These are phyloP conservation scores for Clarias macrocephalus DNA, from an alignment of 2,113 vertebrate species.

Conservation along the genomic window DNA sequence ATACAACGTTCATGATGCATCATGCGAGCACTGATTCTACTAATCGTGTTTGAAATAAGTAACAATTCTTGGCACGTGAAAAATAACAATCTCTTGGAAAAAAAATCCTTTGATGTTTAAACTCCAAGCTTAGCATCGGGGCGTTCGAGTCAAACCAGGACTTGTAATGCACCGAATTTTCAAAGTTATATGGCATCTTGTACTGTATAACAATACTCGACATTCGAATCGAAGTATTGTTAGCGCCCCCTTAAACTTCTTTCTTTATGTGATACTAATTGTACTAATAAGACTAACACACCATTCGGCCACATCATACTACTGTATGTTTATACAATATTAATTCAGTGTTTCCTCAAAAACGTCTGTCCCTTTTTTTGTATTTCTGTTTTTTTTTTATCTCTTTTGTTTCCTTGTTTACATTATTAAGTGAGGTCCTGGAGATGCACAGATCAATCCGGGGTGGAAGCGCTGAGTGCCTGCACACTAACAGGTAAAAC, in stretches of 20 bases:
- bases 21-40: neutral
- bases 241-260: neutral
- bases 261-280: slow-evolving; percentile 59
- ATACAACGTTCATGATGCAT: neutral
- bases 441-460: slow-evolving; percentile 98
- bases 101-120: neutral
- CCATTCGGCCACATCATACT: slow-evolving; percentile 48
- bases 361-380: slow-evolving; percentile 40
- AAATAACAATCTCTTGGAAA: neutral
- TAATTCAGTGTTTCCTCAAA: slow-evolving; percentile 47
- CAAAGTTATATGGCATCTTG: neutral
- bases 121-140: neutral
- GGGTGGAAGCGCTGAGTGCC: slow-evolving; percentile 98
- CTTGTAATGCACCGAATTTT: no score
- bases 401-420: slow-evolving; percentile 76
- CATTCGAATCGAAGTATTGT: neutral
- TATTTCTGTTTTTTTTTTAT: no score
- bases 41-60: neutral
- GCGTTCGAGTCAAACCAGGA: no score
- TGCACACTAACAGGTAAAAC: slow-evolving; percentile 97
- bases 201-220: neutral
- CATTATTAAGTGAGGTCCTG: slow-evolving; percentile 88
- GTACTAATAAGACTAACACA: slow-evolving; percentile 61
- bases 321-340: slow-evolving; percentile 25
- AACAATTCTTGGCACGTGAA: neutral